Conservation (phyloP, 2,113 vertebrate species). For the Cheirogaleus medius region DNA sequence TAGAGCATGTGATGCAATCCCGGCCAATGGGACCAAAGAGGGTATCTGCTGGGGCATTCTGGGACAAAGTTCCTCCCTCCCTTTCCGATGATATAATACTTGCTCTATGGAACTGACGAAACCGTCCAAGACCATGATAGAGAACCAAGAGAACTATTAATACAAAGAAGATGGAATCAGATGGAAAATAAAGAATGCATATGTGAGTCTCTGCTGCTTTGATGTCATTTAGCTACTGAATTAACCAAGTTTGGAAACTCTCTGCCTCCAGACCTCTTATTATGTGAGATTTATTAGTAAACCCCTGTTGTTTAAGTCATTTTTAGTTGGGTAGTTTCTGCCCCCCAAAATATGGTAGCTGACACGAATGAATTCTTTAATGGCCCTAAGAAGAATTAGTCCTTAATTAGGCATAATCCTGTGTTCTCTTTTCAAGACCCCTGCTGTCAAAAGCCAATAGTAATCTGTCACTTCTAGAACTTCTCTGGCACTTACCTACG, state of each 20-base stretch:
- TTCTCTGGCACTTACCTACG: not conserved
- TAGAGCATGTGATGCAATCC: not conserved
- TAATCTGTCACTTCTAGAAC: conserved; percentile 45
- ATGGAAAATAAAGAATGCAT: not conserved
- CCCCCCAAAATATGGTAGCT: conserved; percentile 41
- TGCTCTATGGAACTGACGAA: not conserved
- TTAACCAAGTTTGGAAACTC: not conserved
- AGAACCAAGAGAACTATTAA: not conserved
- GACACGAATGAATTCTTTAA: conserved; percentile 55
- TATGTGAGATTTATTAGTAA: conserved; percentile 38
- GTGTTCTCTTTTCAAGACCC: conserved; percentile 46
- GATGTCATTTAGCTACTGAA: conserved; percentile 32
- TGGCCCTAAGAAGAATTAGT: conserved; percentile 21
- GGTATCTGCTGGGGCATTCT: not conserved
- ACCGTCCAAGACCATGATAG: not conserved
- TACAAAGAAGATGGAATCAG: not conserved
- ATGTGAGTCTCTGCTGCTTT: not conserved
- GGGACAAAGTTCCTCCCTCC: not conserved
- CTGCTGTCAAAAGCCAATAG: conserved; percentile 40
- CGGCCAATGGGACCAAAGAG: not conserved
- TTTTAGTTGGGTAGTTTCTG: conserved; percentile 39
- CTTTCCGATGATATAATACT: not conserved
- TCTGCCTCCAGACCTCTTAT: not conserved
- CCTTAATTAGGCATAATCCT: conserved; percentile 57
- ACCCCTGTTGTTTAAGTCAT: conserved; percentile 15